These are phyloP conservation scores for Kobus ellipsiprymnus DNA, from an alignment of 2,113 vertebrate species.

Conservation along the genomic window DNA sequence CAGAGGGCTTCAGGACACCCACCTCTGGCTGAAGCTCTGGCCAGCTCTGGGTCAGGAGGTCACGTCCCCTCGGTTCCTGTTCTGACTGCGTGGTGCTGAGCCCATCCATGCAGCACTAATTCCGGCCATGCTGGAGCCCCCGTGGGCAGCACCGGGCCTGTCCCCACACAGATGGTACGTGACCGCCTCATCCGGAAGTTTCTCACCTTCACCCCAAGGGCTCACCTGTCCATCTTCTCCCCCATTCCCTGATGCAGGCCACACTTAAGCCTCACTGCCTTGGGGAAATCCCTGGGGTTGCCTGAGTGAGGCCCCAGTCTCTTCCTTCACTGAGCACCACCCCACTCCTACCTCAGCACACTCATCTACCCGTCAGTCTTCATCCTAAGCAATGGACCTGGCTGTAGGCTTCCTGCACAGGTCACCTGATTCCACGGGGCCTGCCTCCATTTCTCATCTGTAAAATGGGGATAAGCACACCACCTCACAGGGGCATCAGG, in stretches of 20 bases:
- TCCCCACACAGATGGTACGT: background rate
- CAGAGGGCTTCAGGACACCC: background rate
- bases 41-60: background rate
- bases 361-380: background rate
- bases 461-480: background rate
- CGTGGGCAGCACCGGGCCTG: background rate
- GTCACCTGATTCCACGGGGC: background rate
- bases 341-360: background rate
- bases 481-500: background rate
- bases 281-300: fast-evolving
- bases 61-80: fast-evolving
- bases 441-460: background rate
- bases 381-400: background rate
- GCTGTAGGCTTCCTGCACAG: too few species aligned
- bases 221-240: background rate
- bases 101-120: fast-evolving
- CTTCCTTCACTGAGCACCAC: background rate
- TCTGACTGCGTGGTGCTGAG: background rate
- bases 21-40: background rate
- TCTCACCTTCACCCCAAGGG: background rate
- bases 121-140: background rate
- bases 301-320: background rate
- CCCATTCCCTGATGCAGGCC: background rate
- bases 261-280: background rate
- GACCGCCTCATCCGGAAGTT: background rate